Percentiles rank a stretch among this genome's conserved stretches.
Evolutionary conservation across 2,888 invertebrate species (phyloP).

Genomic region (Eupelmus urozonus): DNA sequence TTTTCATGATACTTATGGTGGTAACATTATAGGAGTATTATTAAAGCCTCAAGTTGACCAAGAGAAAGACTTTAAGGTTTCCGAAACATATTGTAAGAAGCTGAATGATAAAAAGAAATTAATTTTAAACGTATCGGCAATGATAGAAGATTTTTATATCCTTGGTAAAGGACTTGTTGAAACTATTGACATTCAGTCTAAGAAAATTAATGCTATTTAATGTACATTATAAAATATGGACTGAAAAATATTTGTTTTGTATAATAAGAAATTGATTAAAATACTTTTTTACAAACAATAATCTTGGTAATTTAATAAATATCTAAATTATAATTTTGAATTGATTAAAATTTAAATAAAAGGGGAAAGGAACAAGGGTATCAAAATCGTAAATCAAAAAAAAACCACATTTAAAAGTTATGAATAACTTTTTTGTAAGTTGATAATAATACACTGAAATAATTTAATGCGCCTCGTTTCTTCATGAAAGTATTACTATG

Average conservation of each 20-base stretch:
- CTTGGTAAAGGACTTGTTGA: conserved; percentile 84
- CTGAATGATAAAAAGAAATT: conserved; percentile 78
- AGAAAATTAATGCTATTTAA: conserved; percentile 48
- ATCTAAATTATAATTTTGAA: not conserved
- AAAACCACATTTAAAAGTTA: conserved; percentile 58
- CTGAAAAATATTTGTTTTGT: conserved; percentile 33
- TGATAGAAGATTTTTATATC: conserved; percentile 85
- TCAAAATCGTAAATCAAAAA: conserved; percentile 41
- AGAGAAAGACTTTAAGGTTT: conserved; percentile 86
- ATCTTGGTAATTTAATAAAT: not conserved
- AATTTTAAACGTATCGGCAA: conserved; percentile 82
- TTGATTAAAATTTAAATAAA: too few relatives aligned
- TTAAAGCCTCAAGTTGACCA: conserved; percentile 86
- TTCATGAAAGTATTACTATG: conserved; percentile 47
- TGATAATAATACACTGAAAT: conserved; percentile 58
- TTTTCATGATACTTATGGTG: conserved; percentile 94
- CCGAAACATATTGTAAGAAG: conserved; percentile 80
- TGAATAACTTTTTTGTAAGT: conserved; percentile 58
- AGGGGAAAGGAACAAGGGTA: conserved; percentile 5
- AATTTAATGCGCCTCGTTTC: conserved; percentile 56
- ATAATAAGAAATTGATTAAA: conserved; percentile 41
- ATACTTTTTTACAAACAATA: conserved; percentile 32
- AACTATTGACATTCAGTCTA: conserved; percentile 77
- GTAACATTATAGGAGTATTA: conserved; percentile 88
- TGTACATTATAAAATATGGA: conserved; percentile 32